Evolutionary conservation across 2,113 vertebrate species (phyloP).

Genomic region (Emydocephalus ijimae): DNA sequence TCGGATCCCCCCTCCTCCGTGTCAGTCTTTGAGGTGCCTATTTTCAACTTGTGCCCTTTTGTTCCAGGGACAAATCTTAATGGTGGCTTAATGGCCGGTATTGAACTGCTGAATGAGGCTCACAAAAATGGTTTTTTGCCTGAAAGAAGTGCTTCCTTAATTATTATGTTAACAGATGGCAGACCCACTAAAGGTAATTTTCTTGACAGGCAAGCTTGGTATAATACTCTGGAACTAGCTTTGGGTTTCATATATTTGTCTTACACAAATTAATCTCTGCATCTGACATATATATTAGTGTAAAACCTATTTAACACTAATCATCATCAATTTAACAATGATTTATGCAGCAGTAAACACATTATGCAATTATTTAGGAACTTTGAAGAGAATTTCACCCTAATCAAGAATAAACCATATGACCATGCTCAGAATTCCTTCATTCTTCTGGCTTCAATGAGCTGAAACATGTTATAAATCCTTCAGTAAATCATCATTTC

Average conservation of each 20-base stretch:
- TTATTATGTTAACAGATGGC: slow-evolving; percentile 78
- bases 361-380: background rate
- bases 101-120: slow-evolving; percentile 13
- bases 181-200: slow-evolving; percentile 78
- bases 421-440: background rate
- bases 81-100: slow-evolving; percentile 2
- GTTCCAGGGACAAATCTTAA: slow-evolving; percentile 7
- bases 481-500: background rate
- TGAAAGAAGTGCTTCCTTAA: slow-evolving; percentile 23
- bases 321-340: background rate
- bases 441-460: background rate
- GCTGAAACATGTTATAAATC: background rate
- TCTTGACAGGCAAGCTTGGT: slow-evolving; percentile 9
- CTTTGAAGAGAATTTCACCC: background rate
- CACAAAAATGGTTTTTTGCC: background rate
- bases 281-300: background rate
- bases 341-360: background rate
- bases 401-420: background rate
- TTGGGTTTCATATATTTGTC: background rate
- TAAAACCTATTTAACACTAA: background rate
- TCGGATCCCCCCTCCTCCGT: background rate
- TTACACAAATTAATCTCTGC: background rate
- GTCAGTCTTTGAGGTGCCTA: background rate
- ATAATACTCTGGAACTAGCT: background rate
- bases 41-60: background rate